Percentiles rank a stretch among this genome's conserved stretches.
Evolutionary conservation across 2,797 vertebrate species (phyloP).

Genomic region (Darevskia mixta): DNA sequence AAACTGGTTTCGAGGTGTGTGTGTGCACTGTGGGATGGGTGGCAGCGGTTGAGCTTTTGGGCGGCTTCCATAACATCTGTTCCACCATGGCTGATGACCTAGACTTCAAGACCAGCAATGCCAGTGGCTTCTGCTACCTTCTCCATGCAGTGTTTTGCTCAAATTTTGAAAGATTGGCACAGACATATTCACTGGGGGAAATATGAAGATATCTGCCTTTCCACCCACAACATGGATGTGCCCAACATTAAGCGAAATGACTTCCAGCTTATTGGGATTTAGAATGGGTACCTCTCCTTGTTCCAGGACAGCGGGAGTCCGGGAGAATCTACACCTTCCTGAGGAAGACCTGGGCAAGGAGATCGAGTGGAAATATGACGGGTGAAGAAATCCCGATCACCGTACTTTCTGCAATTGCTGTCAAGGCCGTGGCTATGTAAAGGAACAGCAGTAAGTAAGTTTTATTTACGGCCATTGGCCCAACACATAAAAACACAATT

Average conservation of each 20-base stretch:
- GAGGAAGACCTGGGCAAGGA: too few relatives aligned
- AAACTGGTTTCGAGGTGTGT: too few relatives aligned
- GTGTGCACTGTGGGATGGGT: too few relatives aligned
- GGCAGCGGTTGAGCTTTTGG: too few relatives aligned
- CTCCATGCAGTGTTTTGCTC: slow-evolving; percentile 93
- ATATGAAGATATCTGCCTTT: slow-evolving; percentile 95
- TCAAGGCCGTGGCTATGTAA: slow-evolving; percentile 91
- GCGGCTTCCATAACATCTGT: slow-evolving; percentile 69
- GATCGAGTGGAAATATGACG: too few relatives aligned
- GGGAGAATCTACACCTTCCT: too few relatives aligned
- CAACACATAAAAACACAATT: too few relatives aligned
- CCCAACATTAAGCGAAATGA: slow-evolving; percentile 94
- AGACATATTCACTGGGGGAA: slow-evolving; percentile 93
- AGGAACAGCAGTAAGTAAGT: slow-evolving; percentile 78
- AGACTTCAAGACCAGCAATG: slow-evolving; percentile 91
- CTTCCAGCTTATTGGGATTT: not conserved
- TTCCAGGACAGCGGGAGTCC: too few relatives aligned
- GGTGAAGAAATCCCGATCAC: slow-evolving; percentile 77
- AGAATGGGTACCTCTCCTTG: too few relatives aligned
- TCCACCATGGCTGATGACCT: slow-evolving; percentile 82
- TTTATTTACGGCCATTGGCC: too few relatives aligned
- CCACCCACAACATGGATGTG: slow-evolving; percentile 95
- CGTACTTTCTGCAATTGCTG: slow-evolving; percentile 89
- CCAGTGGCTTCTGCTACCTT: slow-evolving; percentile 90
- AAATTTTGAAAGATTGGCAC: slow-evolving; percentile 95